A percentile compares a stretch with the other conserved stretches of the same genome.
These are phyloP conservation scores for Melanchra persicariae DNA, from an alignment of 2,888 invertebrate species.

Conservation along the genomic window DNA sequence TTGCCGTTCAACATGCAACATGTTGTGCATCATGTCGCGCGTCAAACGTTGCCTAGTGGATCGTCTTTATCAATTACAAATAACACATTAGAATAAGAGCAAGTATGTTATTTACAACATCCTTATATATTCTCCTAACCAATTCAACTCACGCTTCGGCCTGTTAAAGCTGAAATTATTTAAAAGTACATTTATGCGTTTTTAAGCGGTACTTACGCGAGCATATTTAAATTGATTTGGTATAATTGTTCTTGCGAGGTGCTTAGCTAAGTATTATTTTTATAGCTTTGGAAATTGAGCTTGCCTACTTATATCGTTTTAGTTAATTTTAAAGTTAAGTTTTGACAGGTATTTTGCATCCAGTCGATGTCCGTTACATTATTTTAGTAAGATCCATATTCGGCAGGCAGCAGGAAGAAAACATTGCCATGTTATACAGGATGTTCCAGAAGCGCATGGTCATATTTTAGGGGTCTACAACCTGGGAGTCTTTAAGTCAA, in stretches of 20 bases:
- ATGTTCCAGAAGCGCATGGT: no score
- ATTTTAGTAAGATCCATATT: not conserved
- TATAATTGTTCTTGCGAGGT: not conserved
- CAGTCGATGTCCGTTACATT: no score
- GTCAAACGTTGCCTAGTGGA: no score
- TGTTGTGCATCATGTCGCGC: no score
- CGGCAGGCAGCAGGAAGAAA: not conserved
- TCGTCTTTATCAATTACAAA: no score
- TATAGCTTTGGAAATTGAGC: not conserved
- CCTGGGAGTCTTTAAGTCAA: no score
- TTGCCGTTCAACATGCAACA: no score
- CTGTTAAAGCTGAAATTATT: not conserved
- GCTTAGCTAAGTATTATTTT: no score
- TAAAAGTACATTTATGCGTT: not conserved
- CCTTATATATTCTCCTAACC: conserved; percentile 37
- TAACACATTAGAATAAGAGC: conserved; percentile 30
- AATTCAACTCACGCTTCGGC: not conserved
- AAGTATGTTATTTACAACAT: conserved; percentile 30
- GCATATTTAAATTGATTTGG: conserved; percentile 13
- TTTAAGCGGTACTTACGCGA: not conserved
- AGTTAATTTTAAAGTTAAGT: not conserved
- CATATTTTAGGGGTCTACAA: no score
- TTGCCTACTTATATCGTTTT: not conserved
- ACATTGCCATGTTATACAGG: not conserved
- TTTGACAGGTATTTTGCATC: no score